These are phyloP conservation scores for Platichthys stellatus DNA, from an alignment of 2,113 vertebrate genomes.

Conservation along the genomic window DNA sequence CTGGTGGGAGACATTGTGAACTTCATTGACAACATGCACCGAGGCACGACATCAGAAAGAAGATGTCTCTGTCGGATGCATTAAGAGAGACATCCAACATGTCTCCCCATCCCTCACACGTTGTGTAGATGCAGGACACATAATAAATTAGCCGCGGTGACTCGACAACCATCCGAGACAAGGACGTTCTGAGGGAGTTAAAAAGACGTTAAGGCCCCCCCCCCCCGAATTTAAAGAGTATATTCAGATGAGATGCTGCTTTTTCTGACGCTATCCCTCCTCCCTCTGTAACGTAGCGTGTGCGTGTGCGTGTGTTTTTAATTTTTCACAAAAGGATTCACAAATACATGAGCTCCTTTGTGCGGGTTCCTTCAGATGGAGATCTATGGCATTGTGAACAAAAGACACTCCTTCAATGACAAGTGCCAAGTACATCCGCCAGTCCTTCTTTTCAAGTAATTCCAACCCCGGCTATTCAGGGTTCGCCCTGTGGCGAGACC, in stretches of 20 bases:
- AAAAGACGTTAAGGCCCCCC: constrained; percentile 26
- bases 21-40: constrained; percentile 53
- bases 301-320: constrained; percentile 26
- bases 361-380: constrained; percentile 70
- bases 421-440: constrained; percentile 81
- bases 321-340: constrained; percentile 74
- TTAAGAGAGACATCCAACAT: constrained; percentile 63
- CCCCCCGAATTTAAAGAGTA: constrained; percentile 29
- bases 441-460: constrained; percentile 82
- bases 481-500: constrained; percentile 85
- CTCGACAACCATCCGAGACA: constrained; percentile 42
- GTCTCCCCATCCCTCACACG: constrained; percentile 62
- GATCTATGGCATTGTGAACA: constrained; percentile 79
- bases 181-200: constrained; percentile 27
- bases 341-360: constrained; percentile 73
- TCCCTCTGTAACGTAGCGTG: constrained; percentile 2
- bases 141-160: constrained; percentile 73
- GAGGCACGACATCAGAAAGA: constrained; percentile 73
- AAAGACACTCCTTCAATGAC: constrained; percentile 84
- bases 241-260: constrained; percentile 36
- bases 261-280: constrained; percentile 44
- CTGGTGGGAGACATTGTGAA: constrained; percentile 62
- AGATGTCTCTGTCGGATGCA: constrained; percentile 64
- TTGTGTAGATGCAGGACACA: constrained; percentile 39
- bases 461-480: constrained; percentile 84